phyloP scores from a whole-genome alignment of 2,888 invertebrate genomes.

The Dione juno region DNA sequence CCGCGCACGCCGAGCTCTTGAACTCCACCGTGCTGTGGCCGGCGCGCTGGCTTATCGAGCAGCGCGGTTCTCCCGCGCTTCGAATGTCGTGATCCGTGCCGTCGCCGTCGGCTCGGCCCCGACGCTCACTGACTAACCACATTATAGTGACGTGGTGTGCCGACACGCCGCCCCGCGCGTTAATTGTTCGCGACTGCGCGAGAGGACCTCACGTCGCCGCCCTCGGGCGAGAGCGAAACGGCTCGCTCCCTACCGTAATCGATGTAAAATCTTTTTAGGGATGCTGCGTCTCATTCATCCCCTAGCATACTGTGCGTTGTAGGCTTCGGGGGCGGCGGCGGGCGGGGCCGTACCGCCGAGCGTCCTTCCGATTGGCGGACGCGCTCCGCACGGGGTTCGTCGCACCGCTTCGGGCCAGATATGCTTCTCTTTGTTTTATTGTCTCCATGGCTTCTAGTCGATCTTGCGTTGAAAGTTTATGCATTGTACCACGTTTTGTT shows the following conservation, averaged over 20 bases:
- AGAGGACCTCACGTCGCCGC: conserved; percentile 70
- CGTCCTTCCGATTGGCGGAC: conserved; percentile 50
- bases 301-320: conserved; percentile 50
- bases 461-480: conserved; percentile 83
- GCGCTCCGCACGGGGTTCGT: conserved; percentile 51
- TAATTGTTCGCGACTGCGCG: conserved; percentile 83
- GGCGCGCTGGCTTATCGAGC: conserved; percentile 76
- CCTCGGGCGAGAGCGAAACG: conserved; percentile 74
- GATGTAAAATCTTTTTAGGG: conserved; percentile 76
- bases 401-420: conserved; percentile 71
- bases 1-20: conserved; percentile 89
- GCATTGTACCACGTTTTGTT: conserved; percentile 82
- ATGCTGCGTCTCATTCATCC: conserved; percentile 77
- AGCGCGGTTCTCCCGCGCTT: conserved; percentile 75
- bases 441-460: conserved; percentile 81
- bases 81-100: conserved; percentile 72
- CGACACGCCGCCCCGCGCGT: conserved; percentile 75
- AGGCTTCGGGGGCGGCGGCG: conserved; percentile 50
- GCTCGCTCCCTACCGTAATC: conserved; percentile 74
- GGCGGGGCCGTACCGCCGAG: conserved; percentile 55
- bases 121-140: conserved; percentile 86
- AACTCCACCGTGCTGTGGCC: conserved; percentile 92
- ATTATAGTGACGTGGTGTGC: conserved; percentile 83
- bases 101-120: conserved; percentile 83
- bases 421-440: conserved; percentile 82